These are phyloP conservation scores for Notoglanidium macrostoma DNA, from an alignment of 2,797 vertebrate genomes.

Conservation along the genomic window DNA sequence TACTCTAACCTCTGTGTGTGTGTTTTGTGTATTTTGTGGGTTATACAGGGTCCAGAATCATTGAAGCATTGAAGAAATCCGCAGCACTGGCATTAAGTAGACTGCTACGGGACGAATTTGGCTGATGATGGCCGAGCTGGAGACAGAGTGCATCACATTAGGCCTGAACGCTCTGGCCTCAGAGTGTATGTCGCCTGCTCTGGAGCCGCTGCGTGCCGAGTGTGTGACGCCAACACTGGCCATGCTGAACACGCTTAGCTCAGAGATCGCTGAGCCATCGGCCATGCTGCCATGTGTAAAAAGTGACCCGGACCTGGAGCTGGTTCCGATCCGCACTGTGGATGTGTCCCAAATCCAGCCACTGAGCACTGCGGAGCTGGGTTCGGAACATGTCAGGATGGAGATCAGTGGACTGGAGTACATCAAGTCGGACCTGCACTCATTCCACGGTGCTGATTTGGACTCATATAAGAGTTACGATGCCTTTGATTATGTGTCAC, in stretches of 20 bases:
- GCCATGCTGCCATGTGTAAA: slow-evolving; percentile 78
- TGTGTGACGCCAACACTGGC: slow-evolving; percentile 60
- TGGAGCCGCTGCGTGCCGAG: slow-evolving; percentile 64
- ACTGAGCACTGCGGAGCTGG: slow-evolving; percentile 77
- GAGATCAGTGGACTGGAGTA: slow-evolving; percentile 82
- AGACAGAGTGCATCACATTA: slow-evolving; percentile 73
- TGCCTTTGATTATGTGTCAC: slow-evolving; percentile 80
- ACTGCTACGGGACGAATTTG: background rate
- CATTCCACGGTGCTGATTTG: slow-evolving; percentile 66
- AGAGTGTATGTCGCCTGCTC: slow-evolving; percentile 68
- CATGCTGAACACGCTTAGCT: slow-evolving; percentile 72
- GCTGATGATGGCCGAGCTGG: slow-evolving; percentile 72
- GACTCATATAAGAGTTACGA: slow-evolving; percentile 79
- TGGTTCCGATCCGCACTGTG: slow-evolving; percentile 75
- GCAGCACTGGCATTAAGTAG: slow-evolving; percentile 1
- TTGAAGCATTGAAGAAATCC: background rate
- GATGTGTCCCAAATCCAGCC: slow-evolving; percentile 79
- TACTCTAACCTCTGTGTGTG: background rate
- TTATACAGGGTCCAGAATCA: slow-evolving; percentile 14
- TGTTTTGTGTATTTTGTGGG: background rate
- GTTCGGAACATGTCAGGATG: slow-evolving; percentile 80
- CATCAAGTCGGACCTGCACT: slow-evolving; percentile 77
- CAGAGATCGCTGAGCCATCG: slow-evolving; percentile 72
- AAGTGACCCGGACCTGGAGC: slow-evolving; percentile 76
- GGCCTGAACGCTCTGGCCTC: slow-evolving; percentile 64